These are phyloP conservation scores for Monochamus saltuarius DNA, from an alignment of 1,140 invertebrate genomes.

Conservation along the genomic window DNA sequence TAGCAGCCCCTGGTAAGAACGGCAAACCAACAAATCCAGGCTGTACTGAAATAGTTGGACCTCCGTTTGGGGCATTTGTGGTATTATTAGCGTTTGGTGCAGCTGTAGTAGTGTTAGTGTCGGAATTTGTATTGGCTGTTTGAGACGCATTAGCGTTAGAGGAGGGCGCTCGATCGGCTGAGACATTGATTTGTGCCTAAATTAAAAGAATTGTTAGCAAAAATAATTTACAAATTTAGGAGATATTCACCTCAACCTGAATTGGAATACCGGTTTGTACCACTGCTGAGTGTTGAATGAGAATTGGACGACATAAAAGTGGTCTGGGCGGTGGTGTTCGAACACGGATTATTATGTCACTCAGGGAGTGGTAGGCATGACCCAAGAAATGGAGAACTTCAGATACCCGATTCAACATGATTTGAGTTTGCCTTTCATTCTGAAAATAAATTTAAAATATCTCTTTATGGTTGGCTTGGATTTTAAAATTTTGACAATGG, in stretches of 20 bases:
- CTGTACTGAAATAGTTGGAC: slow-evolving; percentile 16
- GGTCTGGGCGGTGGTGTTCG: slow-evolving; percentile 66
- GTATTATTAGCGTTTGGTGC: slow-evolving; percentile 24
- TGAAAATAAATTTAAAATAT: slow-evolving; percentile 38
- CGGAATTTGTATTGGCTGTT: slow-evolving; percentile 34
- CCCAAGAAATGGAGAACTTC: slow-evolving; percentile 80
- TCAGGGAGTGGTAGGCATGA: slow-evolving; percentile 84
- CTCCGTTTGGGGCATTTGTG: slow-evolving; percentile 14
- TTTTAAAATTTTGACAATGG: neutral
- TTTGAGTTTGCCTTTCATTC: slow-evolving; percentile 59
- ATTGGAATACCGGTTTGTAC: slow-evolving; percentile 66
- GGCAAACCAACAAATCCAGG: slow-evolving; percentile 29
- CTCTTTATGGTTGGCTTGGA: neutral
- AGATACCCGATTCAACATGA: slow-evolving; percentile 69
- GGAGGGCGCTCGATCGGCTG: slow-evolving; percentile 41
- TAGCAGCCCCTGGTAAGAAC: slow-evolving; percentile 30
- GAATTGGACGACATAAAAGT: slow-evolving; percentile 69
- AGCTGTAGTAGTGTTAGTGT: slow-evolving; percentile 37
- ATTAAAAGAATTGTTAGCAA: slow-evolving; percentile 15
- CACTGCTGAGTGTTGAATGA: slow-evolving; percentile 68
- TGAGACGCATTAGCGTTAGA: slow-evolving; percentile 35
- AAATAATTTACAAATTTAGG: slow-evolving; percentile 2
- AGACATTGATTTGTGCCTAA: slow-evolving; percentile 58
- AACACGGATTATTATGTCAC: slow-evolving; percentile 79
- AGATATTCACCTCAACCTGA: slow-evolving; percentile 60